phyloP scores from a whole-genome alignment of 2,888 invertebrate species.

The Andrena hattorfiana region DNA sequence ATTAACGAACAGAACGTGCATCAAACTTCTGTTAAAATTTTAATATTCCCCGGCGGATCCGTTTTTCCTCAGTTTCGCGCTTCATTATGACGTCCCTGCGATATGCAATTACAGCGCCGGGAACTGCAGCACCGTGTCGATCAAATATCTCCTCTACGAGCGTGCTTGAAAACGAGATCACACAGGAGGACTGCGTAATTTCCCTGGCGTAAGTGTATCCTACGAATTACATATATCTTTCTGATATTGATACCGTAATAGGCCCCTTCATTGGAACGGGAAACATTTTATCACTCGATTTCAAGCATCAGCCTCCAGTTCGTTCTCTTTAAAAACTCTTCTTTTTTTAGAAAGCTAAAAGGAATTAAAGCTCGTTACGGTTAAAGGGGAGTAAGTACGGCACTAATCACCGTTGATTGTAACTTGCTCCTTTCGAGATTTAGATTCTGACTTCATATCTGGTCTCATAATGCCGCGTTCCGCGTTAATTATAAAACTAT shows the following conservation, averaged over 20 bases:
- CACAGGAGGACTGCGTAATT: conserved; percentile 3
- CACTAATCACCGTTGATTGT: conserved; percentile 1
- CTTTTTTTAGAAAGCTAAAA: too few species aligned
- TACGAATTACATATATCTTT: conserved; percentile 12
- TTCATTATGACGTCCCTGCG: conserved; percentile 31
- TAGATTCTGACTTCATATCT: not conserved
- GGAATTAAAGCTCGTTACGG: not conserved
- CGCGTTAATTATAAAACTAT: not conserved
- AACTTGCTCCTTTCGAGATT: not conserved
- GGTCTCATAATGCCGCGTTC: not conserved
- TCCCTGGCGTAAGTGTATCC: conserved; percentile 22
- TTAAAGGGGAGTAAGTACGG: not conserved
- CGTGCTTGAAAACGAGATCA: conserved; percentile 4
- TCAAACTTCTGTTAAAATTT: conserved; percentile 4
- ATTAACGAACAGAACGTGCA: not conserved
- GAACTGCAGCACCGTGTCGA: conserved; percentile 13
- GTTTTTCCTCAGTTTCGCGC: conserved; percentile 24
- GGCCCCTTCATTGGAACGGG: not conserved
- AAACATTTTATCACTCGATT: not conserved
- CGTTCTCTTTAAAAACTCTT: not conserved
- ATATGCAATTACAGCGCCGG: conserved; percentile 18
- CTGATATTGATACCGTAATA: not conserved
- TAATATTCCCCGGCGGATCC: not conserved
- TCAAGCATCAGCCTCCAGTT: too few species aligned
- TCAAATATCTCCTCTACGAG: conserved; percentile 16